Evolutionary conservation across 2,113 vertebrate genomes (phyloP).

Genomic region (Peromyscus californicus): DNA sequence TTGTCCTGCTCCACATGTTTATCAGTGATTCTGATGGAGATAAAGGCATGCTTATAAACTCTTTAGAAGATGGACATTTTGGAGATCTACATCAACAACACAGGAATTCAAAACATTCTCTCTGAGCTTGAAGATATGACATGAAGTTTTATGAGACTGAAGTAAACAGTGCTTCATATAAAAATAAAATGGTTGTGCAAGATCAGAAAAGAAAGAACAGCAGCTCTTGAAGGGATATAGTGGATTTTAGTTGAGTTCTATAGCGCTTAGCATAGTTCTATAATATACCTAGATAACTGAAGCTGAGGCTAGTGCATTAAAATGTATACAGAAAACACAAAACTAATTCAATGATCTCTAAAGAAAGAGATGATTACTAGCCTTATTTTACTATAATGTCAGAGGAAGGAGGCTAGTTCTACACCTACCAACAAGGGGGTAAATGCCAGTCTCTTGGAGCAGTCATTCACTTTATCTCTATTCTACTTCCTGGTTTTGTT

Average conservation of each 20-base stretch:
- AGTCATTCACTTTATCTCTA: not conserved
- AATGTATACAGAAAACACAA: not conserved
- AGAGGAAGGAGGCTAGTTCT: not conserved
- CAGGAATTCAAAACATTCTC: slow-evolving; percentile 73
- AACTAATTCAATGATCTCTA: not conserved
- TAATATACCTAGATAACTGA: not conserved
- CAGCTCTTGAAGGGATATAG: not conserved
- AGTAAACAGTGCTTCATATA: slow-evolving; percentile 12
- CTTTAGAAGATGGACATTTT: slow-evolving; percentile 70
- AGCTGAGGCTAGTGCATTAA: not conserved
- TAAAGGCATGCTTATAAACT: slow-evolving; percentile 58
- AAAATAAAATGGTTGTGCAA: slow-evolving; percentile 39
- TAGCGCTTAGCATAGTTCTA: not conserved
- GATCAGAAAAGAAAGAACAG: slow-evolving; percentile 23
- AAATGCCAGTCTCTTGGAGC: not conserved
- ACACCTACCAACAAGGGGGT: not conserved
- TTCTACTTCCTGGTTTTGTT: not conserved
- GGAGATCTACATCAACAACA: slow-evolving; percentile 59
- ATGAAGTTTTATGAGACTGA: slow-evolving; percentile 57
- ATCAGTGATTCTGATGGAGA: slow-evolving; percentile 20
- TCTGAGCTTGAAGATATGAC: slow-evolving; percentile 61
- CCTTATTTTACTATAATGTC: not conserved
- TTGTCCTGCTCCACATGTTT: slow-evolving; percentile 5
- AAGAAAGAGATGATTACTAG: not conserved
- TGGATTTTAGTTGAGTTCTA: not conserved